These are phyloP conservation scores for Enteromius viviparus DNA, from an alignment of 2,797 vertebrate genomes.

Conservation along the genomic window DNA sequence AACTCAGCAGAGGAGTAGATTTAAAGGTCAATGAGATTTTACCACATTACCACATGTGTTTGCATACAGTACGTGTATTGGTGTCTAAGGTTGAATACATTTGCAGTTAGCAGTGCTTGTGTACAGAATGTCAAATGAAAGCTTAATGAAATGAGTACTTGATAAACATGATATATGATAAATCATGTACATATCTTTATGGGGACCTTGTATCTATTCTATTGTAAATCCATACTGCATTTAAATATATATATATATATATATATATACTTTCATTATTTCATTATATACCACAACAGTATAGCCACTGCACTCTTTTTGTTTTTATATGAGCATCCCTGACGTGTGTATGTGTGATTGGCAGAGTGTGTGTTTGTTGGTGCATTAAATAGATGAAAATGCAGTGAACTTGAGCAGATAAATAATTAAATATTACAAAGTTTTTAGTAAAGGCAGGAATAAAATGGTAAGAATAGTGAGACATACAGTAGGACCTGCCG, in stretches of 20 bases:
- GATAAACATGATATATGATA: neutral
- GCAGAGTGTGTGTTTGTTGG: conserved; percentile 31
- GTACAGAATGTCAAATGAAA: neutral
- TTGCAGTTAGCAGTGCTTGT: neutral
- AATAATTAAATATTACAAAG: neutral
- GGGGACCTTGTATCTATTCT: neutral
- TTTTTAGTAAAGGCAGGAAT: neutral
- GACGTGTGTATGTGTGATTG: conserved; percentile 29
- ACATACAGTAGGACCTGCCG: neutral
- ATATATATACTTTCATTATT: neutral
- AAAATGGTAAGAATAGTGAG: conserved; percentile 18
- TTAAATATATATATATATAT: neutral
- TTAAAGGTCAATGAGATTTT: conserved; percentile 4
- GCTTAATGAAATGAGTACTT: neutral
- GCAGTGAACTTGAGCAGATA: neutral
- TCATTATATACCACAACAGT: neutral
- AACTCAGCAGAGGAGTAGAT: conserved; percentile 3
- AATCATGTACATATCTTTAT: neutral
- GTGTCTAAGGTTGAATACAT: neutral
- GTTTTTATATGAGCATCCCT: neutral
- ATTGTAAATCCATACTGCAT: neutral
- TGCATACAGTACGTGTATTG: neutral
- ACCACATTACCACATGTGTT: neutral
- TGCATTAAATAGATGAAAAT: neutral
- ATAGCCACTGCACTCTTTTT: neutral